Base-by-base conservation (phyloP, 2,113 vertebrate species). In the Sigmodon hispidus region DNA sequence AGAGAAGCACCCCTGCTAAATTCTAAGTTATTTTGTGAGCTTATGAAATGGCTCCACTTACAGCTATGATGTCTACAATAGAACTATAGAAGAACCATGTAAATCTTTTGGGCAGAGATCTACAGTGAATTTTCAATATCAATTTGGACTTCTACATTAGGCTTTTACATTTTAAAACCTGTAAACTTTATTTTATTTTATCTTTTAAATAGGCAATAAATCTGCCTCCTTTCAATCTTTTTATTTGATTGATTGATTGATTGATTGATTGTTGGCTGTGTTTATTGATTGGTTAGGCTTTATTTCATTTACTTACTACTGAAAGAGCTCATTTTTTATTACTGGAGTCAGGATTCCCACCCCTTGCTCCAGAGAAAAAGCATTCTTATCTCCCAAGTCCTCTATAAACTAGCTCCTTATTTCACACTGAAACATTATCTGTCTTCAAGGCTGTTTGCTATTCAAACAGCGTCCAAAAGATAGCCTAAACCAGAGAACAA, bases 91-190 rank as follows among this genome's bases (percentile, higher is more conserved):
- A 83, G 45, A 87, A 85, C 45, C 17, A 87, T 31, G 2, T 76
- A 19, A 91, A 92, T 88, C 92, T 94, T 77, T 57, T 52, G 77
- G 36, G 95, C 40, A 92, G 48, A 73, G 70, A 87, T 89, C 2
- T 63, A 91, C 34, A 65, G 50, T 87, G 93, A 83, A 40, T 19
- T 24, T 77, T 57, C 13, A 89, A 6, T 24, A 83, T 81, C n/a
- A 70, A 52, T 50, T 94, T 88, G 84, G 4, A 77, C 21, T 87
- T 43, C 48, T 57, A 0, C 81, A 48, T 45, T 17, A 48, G 13
- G 26, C 16, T 61, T 63, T 84, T 45, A 13, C 15, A 34, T 84
- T 45, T 26, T 83, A 4, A 45, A 29, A 61, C 11, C 31, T 84
- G 12, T 45, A 29, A 83, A 83, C 61, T 61, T 29, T 83, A 2